A percentile compares a stretch with the other conserved stretches of the same genome.
These are phyloP conservation scores for Egretta garzetta DNA, from an alignment of 2,113 vertebrate genomes.

Conservation along the genomic window DNA sequence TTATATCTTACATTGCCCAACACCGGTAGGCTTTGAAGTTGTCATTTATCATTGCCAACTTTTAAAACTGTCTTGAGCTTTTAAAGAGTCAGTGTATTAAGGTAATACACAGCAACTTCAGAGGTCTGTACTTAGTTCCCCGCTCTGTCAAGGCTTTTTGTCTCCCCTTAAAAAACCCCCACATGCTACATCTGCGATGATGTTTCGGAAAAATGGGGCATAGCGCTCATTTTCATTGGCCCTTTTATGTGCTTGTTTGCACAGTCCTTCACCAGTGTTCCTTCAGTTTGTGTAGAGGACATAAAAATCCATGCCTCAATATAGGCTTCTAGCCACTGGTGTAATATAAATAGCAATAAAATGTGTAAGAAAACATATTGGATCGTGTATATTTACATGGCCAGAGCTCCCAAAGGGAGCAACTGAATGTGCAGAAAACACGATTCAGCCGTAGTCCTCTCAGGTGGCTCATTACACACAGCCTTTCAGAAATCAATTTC, in stretches of 20 bases:
- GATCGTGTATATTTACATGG: neutral
- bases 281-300: neutral
- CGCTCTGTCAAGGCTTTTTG: neutral
- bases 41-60: neutral
- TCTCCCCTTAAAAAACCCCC: neutral
- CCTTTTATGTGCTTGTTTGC: neutral
- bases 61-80: neutral
- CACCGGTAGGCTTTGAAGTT: neutral
- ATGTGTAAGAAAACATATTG: neutral
- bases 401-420: neutral
- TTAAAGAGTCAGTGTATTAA: neutral
- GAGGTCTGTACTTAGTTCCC: neutral
- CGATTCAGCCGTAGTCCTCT: neutral
- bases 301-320: neutral
- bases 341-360: neutral
- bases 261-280: neutral
- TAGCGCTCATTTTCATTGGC: neutral
- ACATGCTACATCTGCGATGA: fast-evolving
- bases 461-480: neutral
- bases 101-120: neutral
- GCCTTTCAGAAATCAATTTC: neutral
- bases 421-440: neutral
- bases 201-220: neutral
- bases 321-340: neutral
- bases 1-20: neutral